Evolutionary conservation across 2,888 invertebrate genomes (phyloP), one percentile per base, ranked within the genome.

Genomic region (Miltochrista miniata): DNA sequence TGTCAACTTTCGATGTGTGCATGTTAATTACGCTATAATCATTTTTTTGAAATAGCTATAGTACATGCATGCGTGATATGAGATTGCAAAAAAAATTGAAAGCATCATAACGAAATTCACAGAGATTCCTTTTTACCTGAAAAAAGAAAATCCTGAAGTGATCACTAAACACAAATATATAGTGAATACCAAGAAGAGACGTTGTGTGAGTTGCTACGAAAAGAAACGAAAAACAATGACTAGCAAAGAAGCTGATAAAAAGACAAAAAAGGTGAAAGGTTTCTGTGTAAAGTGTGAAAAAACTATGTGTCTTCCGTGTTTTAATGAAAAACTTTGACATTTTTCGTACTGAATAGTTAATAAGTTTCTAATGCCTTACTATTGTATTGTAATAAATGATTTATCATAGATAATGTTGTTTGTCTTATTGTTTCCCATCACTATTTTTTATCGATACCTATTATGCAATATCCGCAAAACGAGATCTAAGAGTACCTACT

Each of bases 1-100:
- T 49, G 49, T 39, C 43, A 44, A 49, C 49, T 49, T 43, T 44
- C 44, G 49, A 42, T 42, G 37, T 14, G n/a, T n/a, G n/a, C n/a
- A n/a, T n/a, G 41, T 7, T 13, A 29, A 41, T 30, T 29, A 29
- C 29, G n/a, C n/a, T 29, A 29, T 29, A 29, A 29, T n/a, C n/a
- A n/a, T n/a, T n/a, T 33, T 33, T 33, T 33, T 33, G 10, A 7
- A 33, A 33, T 33, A 11, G 10, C 33, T 7, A 11, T 11, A 33
- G 10, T 9, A 5, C 33, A 9, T 33, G 10, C 9, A 33, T 7
- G 33, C 9, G 33, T 9, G 10, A 33, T 7, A 33, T 9, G 33
- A 9, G 33, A 11, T 33, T 33, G 7, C 33, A 11, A 33, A 33
- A 33, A 31, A 42, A n/a, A n/a, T 42, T 42, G 42, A 42, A 42